Evolutionary conservation across 2,888 invertebrate species (phyloP), one percentile per base, ranked within the genome.

Genomic region (Dolomedes plantarius): DNA sequence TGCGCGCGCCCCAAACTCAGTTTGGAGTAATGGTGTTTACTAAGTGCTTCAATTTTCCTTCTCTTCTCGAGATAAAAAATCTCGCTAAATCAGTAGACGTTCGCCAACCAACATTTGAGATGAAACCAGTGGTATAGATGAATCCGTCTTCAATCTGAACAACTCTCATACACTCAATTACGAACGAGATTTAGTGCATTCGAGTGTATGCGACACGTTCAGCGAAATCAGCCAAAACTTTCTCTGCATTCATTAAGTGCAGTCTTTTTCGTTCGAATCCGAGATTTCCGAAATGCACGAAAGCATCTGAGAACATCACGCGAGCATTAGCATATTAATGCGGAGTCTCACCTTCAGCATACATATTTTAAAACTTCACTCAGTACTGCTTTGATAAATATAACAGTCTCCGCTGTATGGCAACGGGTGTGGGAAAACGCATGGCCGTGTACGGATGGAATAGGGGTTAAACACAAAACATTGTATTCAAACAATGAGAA

Each of bases 301-400:
- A 67, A 67, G 36, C 32, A 67, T 31, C 67, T 32, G 36, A 32
- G 36, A 19, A 9, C 28, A 28, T n/a, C 67, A 67, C 67, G 67
- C 67, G 19, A 67, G 32, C 32, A 67, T 67, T 67, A 67, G 67
- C 67, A 67, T 67, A 67, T 67, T 67, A 67, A 67, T 67, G 67
- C 23, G 65, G 29, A 67, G 23, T 67, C 67, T 67, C 67, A 67
- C 67, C 36, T 67, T 67, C 67, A 19, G 19, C 36, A 67, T 67
- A 67, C 67, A 67, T 67, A 67, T 67, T 67, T 67, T 67, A 67
- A 36, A 67, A 31, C 67, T 67, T 67, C 32, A 67, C 67, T 67
- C 32, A 32, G 36, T 23, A 16, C 67, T 31, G 67, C 67, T 19
- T 31, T 67, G 67, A 67, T 67, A 36, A 67, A 67, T 67, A 36